A percentile compares a stretch with the other conserved stretches of the same genome.
These are phyloP conservation scores for Sebastes trivittatus DNA, from an alignment of 2,797 vertebrate genomes.

Conservation along the genomic window DNA sequence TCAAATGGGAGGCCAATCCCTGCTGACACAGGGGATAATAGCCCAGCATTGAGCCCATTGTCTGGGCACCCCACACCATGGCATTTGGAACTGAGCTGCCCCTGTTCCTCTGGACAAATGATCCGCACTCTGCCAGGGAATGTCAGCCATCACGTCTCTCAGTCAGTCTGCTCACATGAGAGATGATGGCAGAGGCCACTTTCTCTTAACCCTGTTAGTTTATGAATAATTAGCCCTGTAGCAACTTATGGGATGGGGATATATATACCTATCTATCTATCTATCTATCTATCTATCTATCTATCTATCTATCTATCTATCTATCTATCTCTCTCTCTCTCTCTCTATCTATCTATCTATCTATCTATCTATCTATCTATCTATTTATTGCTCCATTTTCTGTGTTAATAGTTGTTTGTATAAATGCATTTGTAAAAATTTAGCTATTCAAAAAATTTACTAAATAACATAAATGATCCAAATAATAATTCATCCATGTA, in stretches of 20 bases:
- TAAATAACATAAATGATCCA: background rate
- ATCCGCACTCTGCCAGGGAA: conserved; percentile 77
- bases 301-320: background rate
- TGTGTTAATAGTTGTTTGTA: background rate
- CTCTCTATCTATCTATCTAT: background rate
- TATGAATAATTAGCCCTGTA: conserved; percentile 76
- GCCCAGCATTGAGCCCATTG: conserved; percentile 80
- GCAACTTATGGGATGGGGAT: conserved; percentile 10
- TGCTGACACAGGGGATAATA: conserved; percentile 85
- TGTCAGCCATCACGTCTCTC: conserved; percentile 76
- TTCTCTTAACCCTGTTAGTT: conserved; percentile 69
- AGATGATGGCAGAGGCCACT: conserved; percentile 68
- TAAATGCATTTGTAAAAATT: background rate
- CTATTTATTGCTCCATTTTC: background rate
- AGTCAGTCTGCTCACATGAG: conserved; percentile 70
- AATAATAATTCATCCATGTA: background rate
- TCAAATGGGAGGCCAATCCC: conserved; percentile 81
- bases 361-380: conserved; percentile 10
- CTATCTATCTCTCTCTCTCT: background rate
- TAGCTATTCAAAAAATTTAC: background rate
- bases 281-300: conserved; percentile 12
- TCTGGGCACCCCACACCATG: conserved; percentile 79
- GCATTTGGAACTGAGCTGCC: conserved; percentile 78
- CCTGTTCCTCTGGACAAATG: conserved; percentile 80
- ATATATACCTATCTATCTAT: conserved; percentile 6